Percentiles rank a stretch among this genome's conserved stretches.
phyloP scores from a whole-genome alignment of 2,797 vertebrate species.

The Fringilla coelebs region DNA sequence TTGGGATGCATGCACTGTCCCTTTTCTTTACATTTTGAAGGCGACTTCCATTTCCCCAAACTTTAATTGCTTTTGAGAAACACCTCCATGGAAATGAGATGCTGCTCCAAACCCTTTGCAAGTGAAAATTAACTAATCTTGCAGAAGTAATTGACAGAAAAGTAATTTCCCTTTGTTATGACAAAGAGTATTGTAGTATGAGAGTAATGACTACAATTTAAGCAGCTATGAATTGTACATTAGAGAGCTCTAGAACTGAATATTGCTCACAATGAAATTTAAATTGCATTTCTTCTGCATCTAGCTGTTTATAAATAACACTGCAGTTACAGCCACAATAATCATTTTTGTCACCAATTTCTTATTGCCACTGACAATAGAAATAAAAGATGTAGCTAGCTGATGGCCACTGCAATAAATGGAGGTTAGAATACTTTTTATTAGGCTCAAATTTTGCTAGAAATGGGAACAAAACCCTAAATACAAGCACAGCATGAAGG shows the following conservation, averaged over 20 bases:
- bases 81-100: not conserved
- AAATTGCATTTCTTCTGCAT: conserved; percentile 51
- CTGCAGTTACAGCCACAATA: not conserved
- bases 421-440: not conserved
- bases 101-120: not conserved
- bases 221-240: conserved; percentile 51
- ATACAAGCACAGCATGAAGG: not conserved
- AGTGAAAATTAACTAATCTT: conserved; percentile 55
- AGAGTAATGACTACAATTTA: conserved; percentile 61
- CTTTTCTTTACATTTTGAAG: not conserved
- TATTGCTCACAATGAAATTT: conserved; percentile 48
- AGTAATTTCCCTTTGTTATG: conserved; percentile 58
- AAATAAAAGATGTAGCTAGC: conserved; percentile 3
- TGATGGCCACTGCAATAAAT: not conserved
- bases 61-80: not conserved
- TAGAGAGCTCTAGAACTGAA: conserved; percentile 34
- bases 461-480: not conserved
- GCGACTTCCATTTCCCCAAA: not conserved
- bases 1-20: not conserved
- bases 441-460: not conserved
- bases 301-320: conserved; percentile 64
- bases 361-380: not conserved
- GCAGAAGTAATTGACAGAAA: conserved; percentile 49
- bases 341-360: not conserved
- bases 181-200: conserved; percentile 45